These are phyloP conservation scores for Ploceus nigricollis DNA, from an alignment of 2,113 vertebrate genomes.

Conservation along the genomic window DNA sequence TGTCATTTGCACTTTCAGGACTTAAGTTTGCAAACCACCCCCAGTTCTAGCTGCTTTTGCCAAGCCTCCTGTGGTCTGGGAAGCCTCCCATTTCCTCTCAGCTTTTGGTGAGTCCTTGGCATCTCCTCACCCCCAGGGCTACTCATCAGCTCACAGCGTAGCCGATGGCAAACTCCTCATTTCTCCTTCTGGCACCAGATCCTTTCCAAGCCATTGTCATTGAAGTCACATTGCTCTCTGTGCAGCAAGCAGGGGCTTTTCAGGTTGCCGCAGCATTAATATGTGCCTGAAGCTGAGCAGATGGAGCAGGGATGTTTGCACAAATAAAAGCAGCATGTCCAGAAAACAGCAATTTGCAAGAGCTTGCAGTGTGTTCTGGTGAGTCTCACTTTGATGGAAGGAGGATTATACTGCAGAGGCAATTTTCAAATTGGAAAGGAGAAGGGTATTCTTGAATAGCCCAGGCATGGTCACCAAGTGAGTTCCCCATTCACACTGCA, in stretches of 20 bases:
- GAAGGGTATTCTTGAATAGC: not conserved
- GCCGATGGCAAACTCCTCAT: accelerated
- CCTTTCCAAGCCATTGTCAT: not conserved
- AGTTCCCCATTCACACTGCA: not conserved
- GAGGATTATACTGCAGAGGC: not conserved
- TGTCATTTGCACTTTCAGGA: not conserved
- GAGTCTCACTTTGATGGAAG: not conserved
- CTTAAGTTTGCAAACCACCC: not conserved
- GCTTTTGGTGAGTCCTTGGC: not conserved
- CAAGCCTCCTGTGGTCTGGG: not conserved
- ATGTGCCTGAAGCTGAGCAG: not conserved
- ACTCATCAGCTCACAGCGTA: not conserved
- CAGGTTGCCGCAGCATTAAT: not conserved
- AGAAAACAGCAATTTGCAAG: not conserved
- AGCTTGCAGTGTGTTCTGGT: not conserved
- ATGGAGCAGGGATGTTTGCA: not conserved
- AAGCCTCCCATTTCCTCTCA: not conserved
- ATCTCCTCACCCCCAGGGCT: not conserved
- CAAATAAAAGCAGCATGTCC: not conserved
- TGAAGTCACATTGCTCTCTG: not conserved
- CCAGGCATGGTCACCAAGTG: not conserved
- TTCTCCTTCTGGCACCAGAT: not conserved
- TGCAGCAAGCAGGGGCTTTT: not conserved
- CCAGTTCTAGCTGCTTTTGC: not conserved
- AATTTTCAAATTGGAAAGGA: not conserved